A percentile compares a stretch with the other conserved stretches of the same genome.
Evolutionary conservation across 2,113 vertebrate species (phyloP).

Genomic region (cat (Felis catus)): DNA sequence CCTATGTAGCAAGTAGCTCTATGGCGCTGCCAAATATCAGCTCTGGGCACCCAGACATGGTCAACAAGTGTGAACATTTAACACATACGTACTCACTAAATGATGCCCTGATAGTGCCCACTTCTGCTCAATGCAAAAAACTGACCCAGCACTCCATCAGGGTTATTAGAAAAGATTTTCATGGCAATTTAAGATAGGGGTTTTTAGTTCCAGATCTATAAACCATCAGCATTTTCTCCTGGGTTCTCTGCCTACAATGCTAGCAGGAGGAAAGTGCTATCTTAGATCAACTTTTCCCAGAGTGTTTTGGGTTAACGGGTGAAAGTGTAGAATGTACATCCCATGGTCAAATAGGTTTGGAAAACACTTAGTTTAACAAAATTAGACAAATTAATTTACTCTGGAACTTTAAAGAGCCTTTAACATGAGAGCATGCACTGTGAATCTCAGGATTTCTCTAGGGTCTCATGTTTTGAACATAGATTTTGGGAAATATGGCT

Average conservation of each 20-base stretch:
- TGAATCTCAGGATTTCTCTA: not conserved
- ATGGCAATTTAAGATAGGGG: not conserved
- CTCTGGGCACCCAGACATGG: not conserved
- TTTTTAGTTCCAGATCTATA: not conserved
- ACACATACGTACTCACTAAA: not conserved
- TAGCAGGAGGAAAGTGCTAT: not conserved
- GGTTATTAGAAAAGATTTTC: not conserved
- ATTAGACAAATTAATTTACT: not conserved
- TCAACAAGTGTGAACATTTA: not conserved
- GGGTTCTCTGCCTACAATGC: not conserved
- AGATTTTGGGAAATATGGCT: not conserved
- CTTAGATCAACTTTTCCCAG: not conserved
- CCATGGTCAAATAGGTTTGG: not conserved
- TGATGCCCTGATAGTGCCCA: not conserved
- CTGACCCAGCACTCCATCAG: not conserved
- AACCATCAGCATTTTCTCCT: not conserved
- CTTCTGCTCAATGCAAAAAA: not conserved
- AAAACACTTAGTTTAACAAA: conserved; percentile 2
- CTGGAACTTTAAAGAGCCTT: not conserved
- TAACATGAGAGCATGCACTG: not conserved
- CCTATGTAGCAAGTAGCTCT: not conserved
- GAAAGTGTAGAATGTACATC: not conserved
- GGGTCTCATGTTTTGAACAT: not conserved
- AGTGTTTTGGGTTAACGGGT: not conserved
- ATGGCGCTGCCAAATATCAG: not conserved